A percentile compares a stretch with the other conserved stretches of the same genome.
These are phyloP conservation scores for Hyles euphorbiae DNA, from an alignment of 1,140 invertebrate species.

Conservation along the genomic window DNA sequence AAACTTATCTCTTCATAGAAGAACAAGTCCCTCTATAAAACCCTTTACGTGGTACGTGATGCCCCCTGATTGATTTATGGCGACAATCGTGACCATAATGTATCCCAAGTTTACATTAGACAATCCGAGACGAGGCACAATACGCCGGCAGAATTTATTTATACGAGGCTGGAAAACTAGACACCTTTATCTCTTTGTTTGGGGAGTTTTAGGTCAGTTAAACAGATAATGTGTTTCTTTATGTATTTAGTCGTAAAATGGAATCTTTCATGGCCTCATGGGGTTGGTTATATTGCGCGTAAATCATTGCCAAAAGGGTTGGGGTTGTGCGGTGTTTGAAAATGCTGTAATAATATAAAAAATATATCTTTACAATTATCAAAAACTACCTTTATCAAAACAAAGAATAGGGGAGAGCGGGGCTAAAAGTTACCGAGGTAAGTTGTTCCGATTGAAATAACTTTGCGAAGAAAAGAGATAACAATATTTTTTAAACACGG, in stretches of 20 bases:
- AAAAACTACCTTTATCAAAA: no score
- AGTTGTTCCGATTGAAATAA: no score
- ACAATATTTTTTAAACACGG: no score
- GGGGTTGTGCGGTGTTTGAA: no score
- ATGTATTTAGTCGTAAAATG: constrained; percentile 60
- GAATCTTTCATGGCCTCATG: constrained; percentile 36
- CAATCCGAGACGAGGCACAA: constrained; percentile 49
- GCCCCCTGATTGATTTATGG: constrained; percentile 54
- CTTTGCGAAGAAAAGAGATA: no score
- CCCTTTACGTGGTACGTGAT: constrained; percentile 48
- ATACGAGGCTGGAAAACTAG: constrained; percentile 56
- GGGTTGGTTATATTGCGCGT: constrained; percentile 27
- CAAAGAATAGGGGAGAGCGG: no score
- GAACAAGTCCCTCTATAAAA: constrained; percentile 49
- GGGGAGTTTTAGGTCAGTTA: constrained; percentile 59
- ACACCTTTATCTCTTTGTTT: constrained; percentile 68
- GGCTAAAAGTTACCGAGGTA: no score
- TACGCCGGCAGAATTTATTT: constrained; percentile 67
- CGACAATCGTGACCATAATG: constrained; percentile 41
- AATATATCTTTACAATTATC: no score
- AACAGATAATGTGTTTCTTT: constrained; percentile 69
- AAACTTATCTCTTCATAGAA: constrained; percentile 45
- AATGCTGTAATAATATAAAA: no score
- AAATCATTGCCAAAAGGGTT: constrained; percentile 5
- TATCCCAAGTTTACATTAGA: constrained; percentile 62